Conservation (phyloP, 2,888 invertebrate genomes). For the Eledone cirrhosa region DNA sequence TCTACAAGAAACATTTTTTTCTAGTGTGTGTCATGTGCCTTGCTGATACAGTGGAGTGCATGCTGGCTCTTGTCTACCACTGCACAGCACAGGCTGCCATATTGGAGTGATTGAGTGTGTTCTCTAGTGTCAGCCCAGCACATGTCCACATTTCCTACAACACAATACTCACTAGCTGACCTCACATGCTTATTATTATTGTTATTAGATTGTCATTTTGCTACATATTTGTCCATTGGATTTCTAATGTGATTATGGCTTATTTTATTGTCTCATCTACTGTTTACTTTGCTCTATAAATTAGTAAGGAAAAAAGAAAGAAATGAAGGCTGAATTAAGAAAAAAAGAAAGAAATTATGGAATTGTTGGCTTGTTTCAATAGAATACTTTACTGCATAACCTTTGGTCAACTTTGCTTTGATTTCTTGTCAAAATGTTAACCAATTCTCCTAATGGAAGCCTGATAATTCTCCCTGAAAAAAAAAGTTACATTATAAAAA, state of each 20-base stretch:
- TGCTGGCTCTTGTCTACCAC: conserved; percentile 19
- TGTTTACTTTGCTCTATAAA: too few species aligned
- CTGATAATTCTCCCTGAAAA: too few species aligned
- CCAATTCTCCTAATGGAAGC: too few species aligned
- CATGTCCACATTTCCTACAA: not conserved
- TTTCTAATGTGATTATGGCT: conserved; percentile 23
- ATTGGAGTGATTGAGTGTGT: conserved; percentile 10
- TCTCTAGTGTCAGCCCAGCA: not conserved
- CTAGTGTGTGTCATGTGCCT: conserved; percentile 17
- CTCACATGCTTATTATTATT: conserved; percentile 3
- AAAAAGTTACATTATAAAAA: too few species aligned
- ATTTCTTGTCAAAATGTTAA: too few species aligned
- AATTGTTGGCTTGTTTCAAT: too few species aligned
- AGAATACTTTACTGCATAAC: too few species aligned
- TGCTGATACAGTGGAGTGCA: conserved; percentile 20
- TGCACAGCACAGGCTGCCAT: not conserved
- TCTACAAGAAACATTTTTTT: conserved; percentile 17
- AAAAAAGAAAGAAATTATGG: too few species aligned
- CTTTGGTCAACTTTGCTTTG: too few species aligned
- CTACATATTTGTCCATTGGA: conserved; percentile 14
- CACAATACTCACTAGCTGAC: too few species aligned
- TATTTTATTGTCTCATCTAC: not conserved
- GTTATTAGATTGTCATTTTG: not conserved
- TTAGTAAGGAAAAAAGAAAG: too few species aligned
- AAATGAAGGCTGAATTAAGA: too few species aligned